Conservation (phyloP, 2,888 invertebrate genomes). For the Mamestra brassicae region DNA sequence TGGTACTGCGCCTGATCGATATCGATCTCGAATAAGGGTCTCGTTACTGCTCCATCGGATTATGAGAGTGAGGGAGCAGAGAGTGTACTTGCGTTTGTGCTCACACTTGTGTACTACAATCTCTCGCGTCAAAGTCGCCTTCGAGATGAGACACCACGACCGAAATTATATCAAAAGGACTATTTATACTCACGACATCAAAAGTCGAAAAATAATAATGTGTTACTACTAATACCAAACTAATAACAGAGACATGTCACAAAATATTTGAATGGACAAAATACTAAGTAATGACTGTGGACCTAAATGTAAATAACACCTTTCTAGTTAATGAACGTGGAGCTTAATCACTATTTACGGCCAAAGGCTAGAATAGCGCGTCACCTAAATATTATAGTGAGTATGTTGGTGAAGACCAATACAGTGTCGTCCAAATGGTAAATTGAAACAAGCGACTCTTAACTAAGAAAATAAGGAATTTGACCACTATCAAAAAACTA, state of each 20-base stretch:
- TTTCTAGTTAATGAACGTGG: conserved; percentile 38
- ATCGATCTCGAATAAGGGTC: no score
- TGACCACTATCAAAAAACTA: no score
- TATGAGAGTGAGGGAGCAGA: no score
- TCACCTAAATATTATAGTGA: neutral
- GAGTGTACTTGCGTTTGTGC: no score
- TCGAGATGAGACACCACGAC: neutral
- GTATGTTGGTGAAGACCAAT: neutral
- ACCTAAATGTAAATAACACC: conserved; percentile 11
- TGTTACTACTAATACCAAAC: neutral
- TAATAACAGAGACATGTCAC: conserved; percentile 1
- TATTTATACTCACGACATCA: neutral
- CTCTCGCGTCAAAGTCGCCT: neutral
- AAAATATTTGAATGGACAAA: conserved; percentile 8
- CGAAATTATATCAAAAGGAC: neutral
- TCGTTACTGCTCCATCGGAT: no score
- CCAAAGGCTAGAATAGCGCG: conserved; percentile 4
- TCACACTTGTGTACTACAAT: no score
- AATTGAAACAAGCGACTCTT: neutral
- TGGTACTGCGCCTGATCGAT: no score
- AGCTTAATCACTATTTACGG: neutral
- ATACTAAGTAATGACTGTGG: neutral
- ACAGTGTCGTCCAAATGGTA: neutral
- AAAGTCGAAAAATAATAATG: conserved; percentile 26
- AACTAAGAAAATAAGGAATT: neutral